These are phyloP conservation scores for Adela reaumurella DNA, from an alignment of 2,888 invertebrate species.

Conservation along the genomic window DNA sequence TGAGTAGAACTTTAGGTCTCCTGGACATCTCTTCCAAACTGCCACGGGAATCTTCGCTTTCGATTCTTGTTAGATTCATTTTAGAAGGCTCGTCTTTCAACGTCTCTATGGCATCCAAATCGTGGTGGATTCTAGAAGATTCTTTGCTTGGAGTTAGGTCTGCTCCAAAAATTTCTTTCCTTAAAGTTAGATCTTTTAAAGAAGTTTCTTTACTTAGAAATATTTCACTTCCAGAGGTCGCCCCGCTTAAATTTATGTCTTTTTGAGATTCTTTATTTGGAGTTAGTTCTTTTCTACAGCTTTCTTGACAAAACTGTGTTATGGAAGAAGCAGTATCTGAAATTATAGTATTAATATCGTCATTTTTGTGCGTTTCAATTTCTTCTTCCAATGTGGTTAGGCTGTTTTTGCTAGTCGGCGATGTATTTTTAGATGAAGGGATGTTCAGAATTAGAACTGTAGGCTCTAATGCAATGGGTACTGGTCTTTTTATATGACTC, in stretches of 20 bases:
- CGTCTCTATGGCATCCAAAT: slow-evolving; percentile 5
- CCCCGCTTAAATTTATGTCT: no score
- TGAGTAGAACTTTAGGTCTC: slow-evolving; percentile 15
- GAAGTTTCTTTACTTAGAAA: slow-evolving; percentile 16
- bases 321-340: slow-evolving; percentile 29
- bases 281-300: slow-evolving; percentile 7
- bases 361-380: slow-evolving; percentile 20
- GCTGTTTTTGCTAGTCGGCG: slow-evolving; percentile 22
- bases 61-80: background rate
- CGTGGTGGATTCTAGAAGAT: slow-evolving; percentile 6
- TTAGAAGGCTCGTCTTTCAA: slow-evolving; percentile 6
- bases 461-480: slow-evolving; percentile 27
- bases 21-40: slow-evolving; percentile 28
- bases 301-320: slow-evolving; percentile 21
- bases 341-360: slow-evolving; percentile 24
- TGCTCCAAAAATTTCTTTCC: slow-evolving; percentile 4
- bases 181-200: slow-evolving; percentile 3
- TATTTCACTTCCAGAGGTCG: no score
- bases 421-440: slow-evolving; percentile 8
- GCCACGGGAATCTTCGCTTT: slow-evolving; percentile 13
- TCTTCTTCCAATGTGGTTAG: slow-evolving; percentile 43
- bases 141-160: slow-evolving; percentile 1
- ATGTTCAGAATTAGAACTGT: slow-evolving; percentile 26
- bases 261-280: slow-evolving; percentile 2
- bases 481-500: slow-evolving; percentile 22